Evolutionary conservation across 2,113 vertebrate genomes (phyloP).

Genomic region (Stomatorhinus ivindoensis): DNA sequence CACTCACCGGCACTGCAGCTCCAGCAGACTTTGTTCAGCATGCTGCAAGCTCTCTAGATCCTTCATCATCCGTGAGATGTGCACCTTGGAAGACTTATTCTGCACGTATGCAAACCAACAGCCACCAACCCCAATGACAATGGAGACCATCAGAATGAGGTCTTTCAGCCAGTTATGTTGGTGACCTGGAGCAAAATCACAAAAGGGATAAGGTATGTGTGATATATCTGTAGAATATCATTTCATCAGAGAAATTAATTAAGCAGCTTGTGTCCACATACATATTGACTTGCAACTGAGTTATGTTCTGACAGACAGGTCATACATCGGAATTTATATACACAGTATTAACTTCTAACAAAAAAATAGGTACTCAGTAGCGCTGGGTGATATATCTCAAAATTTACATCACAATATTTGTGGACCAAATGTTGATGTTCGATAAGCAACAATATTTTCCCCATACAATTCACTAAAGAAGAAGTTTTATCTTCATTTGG

Average conservation of each 20-base stretch:
- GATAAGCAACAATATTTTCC: background rate
- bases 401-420: background rate
- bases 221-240: background rate
- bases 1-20: conserved; percentile 85
- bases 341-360: background rate
- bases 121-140: conserved; percentile 91
- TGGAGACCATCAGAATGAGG: conserved; percentile 89
- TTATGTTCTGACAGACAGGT: background rate
- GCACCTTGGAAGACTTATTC: conserved; percentile 90
- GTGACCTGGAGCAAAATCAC: conserved; percentile 61
- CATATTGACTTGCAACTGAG: background rate
- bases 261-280: background rate
- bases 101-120: conserved; percentile 98
- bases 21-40: conserved; percentile 86
- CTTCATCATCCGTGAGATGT: conserved; percentile 97
- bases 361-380: background rate
- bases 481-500: background rate
- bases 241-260: background rate
- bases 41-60: conserved; percentile 91
- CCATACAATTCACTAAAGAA: background rate
- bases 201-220: background rate
- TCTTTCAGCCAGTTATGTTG: conserved; percentile 98
- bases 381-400: background rate
- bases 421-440: background rate
- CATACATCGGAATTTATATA: background rate